Evolutionary conservation across 2,888 invertebrate genomes (phyloP), one percentile per base, ranked within the genome.

Genomic region (Priocnemis perturbator): DNA sequence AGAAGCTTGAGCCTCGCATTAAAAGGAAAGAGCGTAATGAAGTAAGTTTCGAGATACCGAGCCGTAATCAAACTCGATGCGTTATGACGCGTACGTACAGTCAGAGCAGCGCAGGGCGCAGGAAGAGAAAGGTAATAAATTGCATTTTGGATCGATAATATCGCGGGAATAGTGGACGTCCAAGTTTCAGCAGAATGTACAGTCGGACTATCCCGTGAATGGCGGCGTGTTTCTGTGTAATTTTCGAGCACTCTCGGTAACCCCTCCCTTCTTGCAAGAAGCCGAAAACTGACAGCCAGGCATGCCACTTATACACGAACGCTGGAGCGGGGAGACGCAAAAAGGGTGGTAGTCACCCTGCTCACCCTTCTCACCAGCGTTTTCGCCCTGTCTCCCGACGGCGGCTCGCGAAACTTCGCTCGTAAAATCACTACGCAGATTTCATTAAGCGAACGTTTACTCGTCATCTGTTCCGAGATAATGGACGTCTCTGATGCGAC

Each of bases 371-470:
- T 19, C 52, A 37, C 60, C 50, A 19, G 23, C 59, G 45, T 62
- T 63, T 58, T 23, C 56, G 56, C 67, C 69, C 60, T 58, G 48
- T 70, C 67, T 78, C 76, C 70, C 72, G 7, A 37, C 37, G 14
- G 7, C 9, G 67, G 69, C 68, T 67, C 71, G 64, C 73, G 71
- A 81, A 84, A 85, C 79, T 84, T 82, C 67, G 70, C 76, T 81
- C 82, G 79, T 83, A 82, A 85, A 82, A 81, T 82, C 79, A 79
- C 76, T 79, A 66, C 74, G 77, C 77, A 82, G 81, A 84, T 85
- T 86, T 84, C 82, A 85, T 84, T 83, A 82, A 67, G 72, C 69
- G 74, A 74, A 65, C 79, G 81, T 79, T 81, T 79, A 75, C 79
- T 76, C 77, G 77, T 83, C 81, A 81, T 83, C 80, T 50, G 50